These are phyloP conservation scores for Schizothorax lantsangensis DNA, from an alignment of 2,797 vertebrate genomes.

Conservation along the genomic window DNA sequence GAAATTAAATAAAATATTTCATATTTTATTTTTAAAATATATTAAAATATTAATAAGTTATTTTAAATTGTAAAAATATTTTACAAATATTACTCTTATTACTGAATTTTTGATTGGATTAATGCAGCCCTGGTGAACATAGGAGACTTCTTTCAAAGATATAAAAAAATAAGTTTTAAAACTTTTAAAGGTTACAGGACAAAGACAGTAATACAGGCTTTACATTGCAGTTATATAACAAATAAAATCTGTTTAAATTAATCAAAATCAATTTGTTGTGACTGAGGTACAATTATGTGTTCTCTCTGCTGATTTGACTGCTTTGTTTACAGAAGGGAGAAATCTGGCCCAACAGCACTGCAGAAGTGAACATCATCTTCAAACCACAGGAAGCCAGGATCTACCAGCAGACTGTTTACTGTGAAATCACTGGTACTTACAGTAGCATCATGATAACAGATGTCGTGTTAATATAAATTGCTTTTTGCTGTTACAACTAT, in stretches of 20 bases:
- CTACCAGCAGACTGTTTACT: slow-evolving; percentile 83
- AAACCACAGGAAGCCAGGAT: slow-evolving; percentile 81
- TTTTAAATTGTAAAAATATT: too few species aligned
- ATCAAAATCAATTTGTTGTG: neutral
- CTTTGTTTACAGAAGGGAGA: slow-evolving; percentile 82
- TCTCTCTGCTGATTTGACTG: slow-evolving; percentile 26
- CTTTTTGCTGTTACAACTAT: slow-evolving; percentile 11
- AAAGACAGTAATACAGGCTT: neutral
- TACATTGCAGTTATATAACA: neutral
- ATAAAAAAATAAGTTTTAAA: too few species aligned
- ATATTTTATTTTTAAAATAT: too few species aligned
- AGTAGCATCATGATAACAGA: neutral
- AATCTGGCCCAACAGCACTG: slow-evolving; percentile 82
- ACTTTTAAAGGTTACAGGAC: neutral
- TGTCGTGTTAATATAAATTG: neutral
- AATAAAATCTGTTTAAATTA: slow-evolving; percentile 1
- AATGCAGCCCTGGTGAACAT: too few species aligned
- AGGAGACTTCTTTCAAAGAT: too few species aligned
- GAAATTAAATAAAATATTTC: too few species aligned
- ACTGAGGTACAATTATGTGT: neutral
- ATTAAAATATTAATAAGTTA: too few species aligned
- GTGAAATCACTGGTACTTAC: slow-evolving; percentile 83
- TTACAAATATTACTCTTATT: too few species aligned
- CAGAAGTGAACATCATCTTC: slow-evolving; percentile 81
- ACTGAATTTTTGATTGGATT: too few species aligned